A percentile compares a stretch with the other conserved stretches of the same genome.
Conservation (phyloP, 1,140 invertebrate species). For the Drosophila lowei region DNA sequence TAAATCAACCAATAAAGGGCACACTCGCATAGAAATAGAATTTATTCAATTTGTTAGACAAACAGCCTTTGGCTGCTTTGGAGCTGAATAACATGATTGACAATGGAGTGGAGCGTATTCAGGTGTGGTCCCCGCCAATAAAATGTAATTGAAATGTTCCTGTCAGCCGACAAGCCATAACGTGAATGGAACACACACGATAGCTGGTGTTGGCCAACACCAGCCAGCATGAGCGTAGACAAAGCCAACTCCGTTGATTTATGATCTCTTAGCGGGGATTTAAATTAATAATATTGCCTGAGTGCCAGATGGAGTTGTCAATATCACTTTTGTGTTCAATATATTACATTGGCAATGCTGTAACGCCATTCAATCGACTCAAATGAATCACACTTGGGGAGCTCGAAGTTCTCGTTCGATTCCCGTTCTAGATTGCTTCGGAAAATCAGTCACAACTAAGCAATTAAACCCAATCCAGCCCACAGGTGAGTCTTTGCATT, state of each 20-base stretch:
- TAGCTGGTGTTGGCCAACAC: constrained; percentile 11
- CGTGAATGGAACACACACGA: constrained; percentile 20
- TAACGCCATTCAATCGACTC: constrained; percentile 3
- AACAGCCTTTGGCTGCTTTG: constrained; percentile 6
- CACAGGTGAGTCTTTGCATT: not conserved
- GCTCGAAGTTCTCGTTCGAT: too few relatives aligned
- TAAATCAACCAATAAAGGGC: constrained; percentile 33
- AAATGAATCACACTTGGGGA: too few relatives aligned
- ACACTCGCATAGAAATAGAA: constrained; percentile 13
- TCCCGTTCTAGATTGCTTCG: too few relatives aligned
- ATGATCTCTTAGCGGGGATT: constrained; percentile 40
- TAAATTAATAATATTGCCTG: constrained; percentile 56
- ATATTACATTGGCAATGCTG: constrained; percentile 34
- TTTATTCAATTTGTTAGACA: constrained; percentile 20
- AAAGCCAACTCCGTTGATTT: constrained; percentile 58
- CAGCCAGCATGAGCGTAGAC: constrained; percentile 19
- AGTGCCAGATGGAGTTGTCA: constrained; percentile 56
- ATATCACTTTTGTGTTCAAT: constrained; percentile 21
- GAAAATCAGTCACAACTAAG: not conserved
- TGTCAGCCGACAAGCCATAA: constrained; percentile 46
- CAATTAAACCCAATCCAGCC: too few relatives aligned
- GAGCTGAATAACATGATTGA: not conserved
- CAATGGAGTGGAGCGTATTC: constrained; percentile 3
- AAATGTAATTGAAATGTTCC: constrained; percentile 59
- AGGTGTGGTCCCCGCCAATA: constrained; percentile 43